These are phyloP conservation scores for Danio aesculapii DNA, from an alignment of 2,797 vertebrate genomes.

Conservation along the genomic window DNA sequence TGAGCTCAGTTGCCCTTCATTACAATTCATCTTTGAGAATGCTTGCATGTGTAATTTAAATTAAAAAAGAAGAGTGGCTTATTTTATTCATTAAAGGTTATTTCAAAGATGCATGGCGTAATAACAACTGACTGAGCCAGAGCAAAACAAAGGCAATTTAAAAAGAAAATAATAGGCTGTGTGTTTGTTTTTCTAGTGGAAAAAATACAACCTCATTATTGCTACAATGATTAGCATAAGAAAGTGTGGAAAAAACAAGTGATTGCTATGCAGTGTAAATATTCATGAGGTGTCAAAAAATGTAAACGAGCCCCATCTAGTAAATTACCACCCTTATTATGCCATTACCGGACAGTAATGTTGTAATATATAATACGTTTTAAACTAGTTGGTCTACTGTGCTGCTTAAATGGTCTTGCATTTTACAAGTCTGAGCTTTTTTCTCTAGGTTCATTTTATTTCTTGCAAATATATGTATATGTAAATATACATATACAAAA, in stretches of 20 bases:
- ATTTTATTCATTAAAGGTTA: conserved; percentile 1
- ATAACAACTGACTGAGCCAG: background rate
- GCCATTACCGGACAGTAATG: background rate
- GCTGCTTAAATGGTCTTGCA: background rate
- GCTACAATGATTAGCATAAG: background rate
- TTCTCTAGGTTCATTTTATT: no score
- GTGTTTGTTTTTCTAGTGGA: background rate
- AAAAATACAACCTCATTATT: background rate
- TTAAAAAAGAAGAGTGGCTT: background rate
- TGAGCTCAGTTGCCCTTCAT: background rate
- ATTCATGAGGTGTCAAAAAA: conserved; percentile 5
- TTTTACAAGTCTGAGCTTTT: background rate
- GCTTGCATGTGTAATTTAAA: background rate
- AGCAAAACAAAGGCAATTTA: background rate
- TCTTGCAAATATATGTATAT: no score
- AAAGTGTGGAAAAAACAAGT: background rate
- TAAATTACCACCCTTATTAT: background rate
- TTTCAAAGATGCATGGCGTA: background rate
- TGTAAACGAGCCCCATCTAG: background rate
- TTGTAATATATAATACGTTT: background rate
- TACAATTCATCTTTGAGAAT: conserved; percentile 27
- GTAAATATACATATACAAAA: no score
- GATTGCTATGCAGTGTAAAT: conserved; percentile 6
- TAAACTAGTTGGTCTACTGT: background rate
- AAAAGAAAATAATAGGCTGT: background rate